Base-by-base conservation (phyloP, 2,888 invertebrate genomes). In the Ischnus inquisitorius region DNA sequence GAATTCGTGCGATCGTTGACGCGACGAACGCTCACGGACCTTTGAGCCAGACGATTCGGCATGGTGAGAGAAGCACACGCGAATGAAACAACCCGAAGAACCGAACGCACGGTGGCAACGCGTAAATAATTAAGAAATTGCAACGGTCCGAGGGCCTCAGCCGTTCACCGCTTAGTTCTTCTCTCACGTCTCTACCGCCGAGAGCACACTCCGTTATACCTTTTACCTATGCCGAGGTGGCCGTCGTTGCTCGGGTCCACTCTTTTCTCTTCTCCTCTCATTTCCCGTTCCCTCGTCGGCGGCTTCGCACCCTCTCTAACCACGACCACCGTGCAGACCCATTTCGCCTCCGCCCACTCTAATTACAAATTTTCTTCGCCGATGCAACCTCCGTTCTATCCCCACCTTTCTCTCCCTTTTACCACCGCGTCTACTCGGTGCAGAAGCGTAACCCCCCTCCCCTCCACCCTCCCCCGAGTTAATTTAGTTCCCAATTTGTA, bases 401-500 rank as follows among this genome's bases (percentile, higher is more conserved):
- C 22, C 65, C 34, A 68, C 46, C 54, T 48, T 72, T 76, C 76
- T 69, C 71, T 77, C 68, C 41, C 34, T 54, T 46, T 71, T 48
- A 6, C 77, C 77, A 64, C 57, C 43, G 67, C 43, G 68, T 16
- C 77, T 74, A 43, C 68, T 79, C 75, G 84, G 87, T 80, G 71
- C 81, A 54, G 41, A 60, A 79, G 22, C 85, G 84, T 76, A 79
- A 75, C 48, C 72, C 65, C 65, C 51, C 14, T 39, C 12, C 8
- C 46, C 64, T 79, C 77, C 72, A 34, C 34, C 48, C 34, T 74
- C 57, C 68, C 72, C 79, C 87, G 89, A 71, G 83, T 83, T 93
- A 92, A 93, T 92, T 92, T 91, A 93, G 89, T 91, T 90, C 88
- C 91, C 92, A 93, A 92, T 93, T 93, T 92, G 92, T 93, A 92